Conservation (phyloP, 2,113 vertebrate genomes). For the Myiopsitta monachus region DNA sequence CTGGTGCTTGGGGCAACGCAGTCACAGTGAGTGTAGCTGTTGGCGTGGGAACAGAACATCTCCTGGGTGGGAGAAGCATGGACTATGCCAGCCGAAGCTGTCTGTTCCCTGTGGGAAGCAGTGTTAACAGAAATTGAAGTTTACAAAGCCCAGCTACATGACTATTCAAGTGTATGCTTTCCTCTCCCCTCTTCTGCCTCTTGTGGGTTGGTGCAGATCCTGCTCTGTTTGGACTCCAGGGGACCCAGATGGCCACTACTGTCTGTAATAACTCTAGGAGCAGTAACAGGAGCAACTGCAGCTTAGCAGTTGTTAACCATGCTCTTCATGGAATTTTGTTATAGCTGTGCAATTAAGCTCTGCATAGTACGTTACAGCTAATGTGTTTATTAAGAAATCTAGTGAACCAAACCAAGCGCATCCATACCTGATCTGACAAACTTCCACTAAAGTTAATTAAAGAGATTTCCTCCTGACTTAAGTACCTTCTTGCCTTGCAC, state of each 20-base stretch:
- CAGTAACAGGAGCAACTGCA: neutral
- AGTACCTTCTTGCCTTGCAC: neutral
- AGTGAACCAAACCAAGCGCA: conserved; percentile 22
- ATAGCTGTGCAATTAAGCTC: conserved; percentile 40
- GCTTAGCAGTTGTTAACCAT: conserved; percentile 42
- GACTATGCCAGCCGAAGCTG: neutral
- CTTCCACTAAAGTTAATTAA: conserved; percentile 37
- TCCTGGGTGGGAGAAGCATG: neutral
- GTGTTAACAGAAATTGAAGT: neutral
- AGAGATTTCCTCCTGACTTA: conserved; percentile 25
- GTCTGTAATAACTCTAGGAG: neutral
- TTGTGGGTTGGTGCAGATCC: neutral
- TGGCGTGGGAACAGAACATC: rapidly evolving
- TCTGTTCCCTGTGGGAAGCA: neutral
- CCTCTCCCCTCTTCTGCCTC: neutral
- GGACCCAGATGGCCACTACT: neutral
- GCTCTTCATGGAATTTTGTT: conserved; percentile 36
- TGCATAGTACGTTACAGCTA: neutral
- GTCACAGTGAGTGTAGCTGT: neutral
- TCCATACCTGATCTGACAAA: neutral
- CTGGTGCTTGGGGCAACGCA: neutral
- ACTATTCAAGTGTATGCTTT: neutral
- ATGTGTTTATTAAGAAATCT: conserved; percentile 46
- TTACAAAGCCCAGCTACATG: neutral
- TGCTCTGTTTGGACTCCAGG: neutral